Evolutionary conservation across 2,888 invertebrate genomes (phyloP), one percentile per base, ranked within the genome.

Genomic region (Pyrrhia umbra): DNA sequence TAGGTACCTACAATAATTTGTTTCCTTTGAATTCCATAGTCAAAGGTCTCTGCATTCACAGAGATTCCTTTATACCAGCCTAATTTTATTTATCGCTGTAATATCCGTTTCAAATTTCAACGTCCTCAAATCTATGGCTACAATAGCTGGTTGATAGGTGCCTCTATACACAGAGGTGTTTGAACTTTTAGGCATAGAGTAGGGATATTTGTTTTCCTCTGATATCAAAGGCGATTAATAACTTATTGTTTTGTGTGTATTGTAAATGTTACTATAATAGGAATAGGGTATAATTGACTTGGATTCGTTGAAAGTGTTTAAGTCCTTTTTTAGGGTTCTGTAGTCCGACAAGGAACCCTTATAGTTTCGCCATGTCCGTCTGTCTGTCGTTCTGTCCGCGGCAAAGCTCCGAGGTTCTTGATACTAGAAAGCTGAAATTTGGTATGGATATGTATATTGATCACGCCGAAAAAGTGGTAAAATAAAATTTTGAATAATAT

Each of bases 21-120:
- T 60, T 75, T 54, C 50, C 37, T 54, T 69, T 59, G 21, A 60
- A 37, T 34, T 43, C 13, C 8, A 21, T 23, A 30, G 18, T 50
- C 69, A 68, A 69, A 69, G 43, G 43, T 37, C 45, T 39, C 43
- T 39, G 23, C 40, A 68, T 37, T 46, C 52, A 15, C 52, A 68
- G 47, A 50, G 70, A 51, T 65, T 69, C 78, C 30, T 62, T 47
- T 68, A 45, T 18, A 68, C 18, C 20, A 18, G 27, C 9, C 25
- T 65, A 59, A 68, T 68, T 65, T 68, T 60, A 76, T 79, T 77
- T 79, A 76, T 77, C 37, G 73, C 68, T 56, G 40, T 77, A 56
- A 73, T 77, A 63, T 79, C 80, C 77, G 74, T 61, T 79, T 73
- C 60, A 34, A 73, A 66, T 79, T 63, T 58, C 40, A 23, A 46